These are phyloP conservation scores for Sminthurides aquaticus DNA, from an alignment of 2,888 invertebrate genomes.

Conservation along the genomic window DNA sequence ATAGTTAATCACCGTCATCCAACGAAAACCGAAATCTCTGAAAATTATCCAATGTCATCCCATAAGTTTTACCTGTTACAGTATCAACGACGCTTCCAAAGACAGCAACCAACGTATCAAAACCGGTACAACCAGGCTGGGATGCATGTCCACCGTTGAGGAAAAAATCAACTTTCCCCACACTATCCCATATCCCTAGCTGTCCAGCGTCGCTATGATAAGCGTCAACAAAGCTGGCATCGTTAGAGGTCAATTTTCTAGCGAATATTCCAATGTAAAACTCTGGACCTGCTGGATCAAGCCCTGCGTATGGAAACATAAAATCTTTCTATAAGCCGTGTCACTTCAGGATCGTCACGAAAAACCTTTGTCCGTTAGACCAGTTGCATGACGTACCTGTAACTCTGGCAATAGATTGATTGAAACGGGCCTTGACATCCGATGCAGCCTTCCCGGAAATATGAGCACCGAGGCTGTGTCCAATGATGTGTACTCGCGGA, in stretches of 20 bases:
- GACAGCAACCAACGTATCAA: neutral
- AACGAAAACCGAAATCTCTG: no score
- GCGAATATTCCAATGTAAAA: slow-evolving; percentile 21
- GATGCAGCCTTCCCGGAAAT: slow-evolving; percentile 15
- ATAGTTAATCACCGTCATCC: no score
- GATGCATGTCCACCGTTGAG: slow-evolving; percentile 14
- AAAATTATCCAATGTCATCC: neutral
- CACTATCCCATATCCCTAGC: slow-evolving; percentile 14
- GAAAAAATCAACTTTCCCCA: slow-evolving; percentile 16
- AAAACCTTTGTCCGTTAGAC: no score
- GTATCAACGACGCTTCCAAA: slow-evolving; percentile 6
- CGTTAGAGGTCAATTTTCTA: neutral
- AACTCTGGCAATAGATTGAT: slow-evolving; percentile 5
- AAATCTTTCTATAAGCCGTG: neutral
- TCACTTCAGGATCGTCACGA: no score
- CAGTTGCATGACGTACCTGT: slow-evolving; percentile 18
- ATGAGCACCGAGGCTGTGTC: slow-evolving; percentile 19
- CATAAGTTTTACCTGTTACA: slow-evolving; percentile 8
- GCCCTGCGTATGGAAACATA: neutral
- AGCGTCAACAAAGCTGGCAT: slow-evolving; percentile 16
- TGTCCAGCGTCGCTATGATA: slow-evolving; percentile 19
- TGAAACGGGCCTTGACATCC: slow-evolving; percentile 3
- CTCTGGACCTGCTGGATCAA: slow-evolving; percentile 21
- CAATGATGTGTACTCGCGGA: slow-evolving; percentile 11
- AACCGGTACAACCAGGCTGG: slow-evolving; percentile 18